A percentile compares a stretch with the other conserved stretches of the same genome.
Conservation (phyloP, 1,140 invertebrate genomes). For the Belonocnema kinseyi region DNA sequence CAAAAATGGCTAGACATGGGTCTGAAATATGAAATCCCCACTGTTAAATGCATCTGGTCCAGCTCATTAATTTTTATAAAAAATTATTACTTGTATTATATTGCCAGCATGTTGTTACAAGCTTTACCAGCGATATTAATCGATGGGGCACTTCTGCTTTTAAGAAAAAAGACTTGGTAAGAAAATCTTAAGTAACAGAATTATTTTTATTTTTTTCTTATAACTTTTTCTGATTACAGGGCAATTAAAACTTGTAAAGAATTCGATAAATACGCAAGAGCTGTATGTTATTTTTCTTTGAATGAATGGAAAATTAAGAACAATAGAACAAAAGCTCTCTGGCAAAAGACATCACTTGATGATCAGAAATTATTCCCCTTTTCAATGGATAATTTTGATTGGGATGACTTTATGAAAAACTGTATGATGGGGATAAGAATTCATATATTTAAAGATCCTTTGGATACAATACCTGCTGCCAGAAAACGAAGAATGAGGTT, state of each 20-base stretch:
- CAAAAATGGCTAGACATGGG: conserved; percentile 70
- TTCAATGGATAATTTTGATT: conserved; percentile 75
- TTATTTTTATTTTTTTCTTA: neutral
- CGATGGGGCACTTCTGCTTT: conserved; percentile 74
- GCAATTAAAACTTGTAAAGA: conserved; percentile 78
- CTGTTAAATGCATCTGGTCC: conserved; percentile 74
- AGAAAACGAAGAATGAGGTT: conserved; percentile 69
- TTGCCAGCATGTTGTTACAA: conserved; percentile 77
- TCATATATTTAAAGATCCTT: conserved; percentile 77
- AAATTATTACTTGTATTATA: conserved; percentile 66
- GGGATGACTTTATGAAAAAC: conserved; percentile 73
- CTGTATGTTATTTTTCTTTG: conserved; percentile 78
- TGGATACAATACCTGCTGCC: conserved; percentile 68
- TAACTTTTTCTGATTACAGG: conserved; percentile 60
- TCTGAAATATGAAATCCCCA: conserved; percentile 69
- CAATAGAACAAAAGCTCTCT: conserved; percentile 75
- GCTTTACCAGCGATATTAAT: conserved; percentile 78
- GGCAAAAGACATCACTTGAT: conserved; percentile 70
- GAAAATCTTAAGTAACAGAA: conserved; percentile 34
- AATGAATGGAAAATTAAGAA: conserved; percentile 78
- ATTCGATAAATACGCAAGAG: conserved; percentile 76
- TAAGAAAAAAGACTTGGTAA: conserved; percentile 78
- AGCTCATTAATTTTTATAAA: conserved; percentile 74
- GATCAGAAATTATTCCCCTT: conserved; percentile 77
- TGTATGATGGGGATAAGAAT: conserved; percentile 75